phyloP scores from a whole-genome alignment of 2,113 vertebrate genomes.

The Zootoca vivipara region DNA sequence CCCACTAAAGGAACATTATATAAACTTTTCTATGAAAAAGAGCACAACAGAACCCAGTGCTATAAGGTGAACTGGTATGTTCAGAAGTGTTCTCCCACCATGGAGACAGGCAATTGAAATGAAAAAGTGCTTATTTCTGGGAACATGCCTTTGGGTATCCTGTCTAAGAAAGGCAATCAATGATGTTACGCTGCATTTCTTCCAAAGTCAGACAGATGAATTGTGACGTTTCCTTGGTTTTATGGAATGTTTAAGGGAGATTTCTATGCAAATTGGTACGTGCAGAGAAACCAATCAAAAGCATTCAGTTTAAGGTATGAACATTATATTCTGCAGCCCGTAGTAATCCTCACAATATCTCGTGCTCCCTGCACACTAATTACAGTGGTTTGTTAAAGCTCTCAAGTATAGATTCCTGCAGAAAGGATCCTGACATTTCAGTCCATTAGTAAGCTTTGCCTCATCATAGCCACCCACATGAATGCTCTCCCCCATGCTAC shows the following conservation, averaged over 20 bases:
- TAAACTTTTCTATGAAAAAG: neutral
- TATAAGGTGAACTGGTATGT: neutral
- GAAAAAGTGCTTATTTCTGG: neutral
- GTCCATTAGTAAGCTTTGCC: constrained; percentile 41
- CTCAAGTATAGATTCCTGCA: constrained; percentile 9
- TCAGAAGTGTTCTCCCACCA: neutral
- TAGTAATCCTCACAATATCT: constrained; percentile 29
- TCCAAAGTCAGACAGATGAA: neutral
- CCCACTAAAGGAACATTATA: neutral
- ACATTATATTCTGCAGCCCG: neutral
- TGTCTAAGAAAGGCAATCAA: neutral
- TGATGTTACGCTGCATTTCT: neutral
- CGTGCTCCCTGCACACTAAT: constrained; percentile 25
- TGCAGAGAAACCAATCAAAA: neutral
- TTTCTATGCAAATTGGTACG: constrained; percentile 8
- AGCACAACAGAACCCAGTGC: neutral
- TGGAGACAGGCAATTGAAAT: neutral
- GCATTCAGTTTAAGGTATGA: neutral
- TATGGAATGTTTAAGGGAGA: neutral
- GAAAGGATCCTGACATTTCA: constrained; percentile 38
- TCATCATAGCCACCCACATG: constrained; percentile 32
- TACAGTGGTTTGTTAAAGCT: constrained; percentile 38
- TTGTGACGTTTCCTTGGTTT: neutral
- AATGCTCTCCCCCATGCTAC: constrained; percentile 35
- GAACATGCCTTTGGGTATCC: neutral